These are phyloP conservation scores for Doryteuthis pealeii DNA, from an alignment of 1,140 invertebrate species.

Conservation along the genomic window DNA sequence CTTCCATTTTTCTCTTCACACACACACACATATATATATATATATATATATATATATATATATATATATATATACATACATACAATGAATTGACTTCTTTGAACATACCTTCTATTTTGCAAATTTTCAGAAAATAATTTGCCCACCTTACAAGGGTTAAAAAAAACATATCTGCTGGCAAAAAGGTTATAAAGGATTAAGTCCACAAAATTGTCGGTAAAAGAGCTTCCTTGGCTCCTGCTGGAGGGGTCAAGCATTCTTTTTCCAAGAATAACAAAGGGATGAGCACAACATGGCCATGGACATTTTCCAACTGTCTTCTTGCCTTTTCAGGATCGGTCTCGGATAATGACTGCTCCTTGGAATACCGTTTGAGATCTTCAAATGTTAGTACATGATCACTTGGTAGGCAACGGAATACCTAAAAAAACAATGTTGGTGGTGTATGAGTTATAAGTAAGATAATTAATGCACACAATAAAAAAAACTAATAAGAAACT, in stretches of 20 bases:
- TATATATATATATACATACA: too few relatives aligned
- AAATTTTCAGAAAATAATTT: too few relatives aligned
- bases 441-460: neutral
- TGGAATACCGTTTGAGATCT: conserved; percentile 73
- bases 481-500: too few relatives aligned
- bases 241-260: conserved; percentile 75
- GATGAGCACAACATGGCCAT: conserved; percentile 81
- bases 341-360: conserved; percentile 68
- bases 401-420: conserved; percentile 82
- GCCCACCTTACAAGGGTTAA: too few relatives aligned
- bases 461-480: too few relatives aligned
- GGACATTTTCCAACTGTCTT: conserved; percentile 71
- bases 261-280: conserved; percentile 81
- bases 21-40: too few relatives aligned
- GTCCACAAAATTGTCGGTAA: conserved; percentile 63
- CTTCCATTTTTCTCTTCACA: too few relatives aligned
- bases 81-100: too few relatives aligned
- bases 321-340: conserved; percentile 72
- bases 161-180: too few relatives aligned
- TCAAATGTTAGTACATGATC: conserved; percentile 76
- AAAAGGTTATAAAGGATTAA: too few relatives aligned
- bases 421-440: conserved; percentile 55
- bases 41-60: too few relatives aligned
- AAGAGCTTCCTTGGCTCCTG: conserved; percentile 74
- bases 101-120: too few relatives aligned